A percentile compares a stretch with the other conserved stretches of the same genome.
Conservation (phyloP, 2,888 invertebrate species). For the Hydropsyche betteni region DNA sequence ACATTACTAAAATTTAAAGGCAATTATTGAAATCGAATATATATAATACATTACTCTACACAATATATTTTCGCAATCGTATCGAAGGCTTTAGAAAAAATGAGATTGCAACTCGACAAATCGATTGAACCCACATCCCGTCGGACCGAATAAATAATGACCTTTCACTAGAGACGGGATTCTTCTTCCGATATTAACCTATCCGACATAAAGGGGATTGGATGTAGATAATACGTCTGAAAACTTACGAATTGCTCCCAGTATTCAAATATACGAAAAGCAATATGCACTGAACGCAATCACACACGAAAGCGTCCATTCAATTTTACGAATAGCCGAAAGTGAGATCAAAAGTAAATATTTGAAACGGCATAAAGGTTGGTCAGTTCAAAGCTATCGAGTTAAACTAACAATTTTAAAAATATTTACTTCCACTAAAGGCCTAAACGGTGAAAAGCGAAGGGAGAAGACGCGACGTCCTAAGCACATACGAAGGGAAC, state of each 20-base stretch:
- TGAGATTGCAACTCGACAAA: not conserved
- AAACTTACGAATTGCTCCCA: not conserved
- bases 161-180: constrained; percentile 47
- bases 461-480: constrained; percentile 23
- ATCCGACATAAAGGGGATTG: not conserved
- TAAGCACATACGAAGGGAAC: constrained; percentile 25
- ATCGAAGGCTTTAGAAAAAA: too few species aligned
- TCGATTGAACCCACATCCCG: constrained; percentile 27
- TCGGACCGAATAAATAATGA: constrained; percentile 43
- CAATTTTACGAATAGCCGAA: not conserved
- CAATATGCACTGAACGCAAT: not conserved
- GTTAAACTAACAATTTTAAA: constrained; percentile 36
- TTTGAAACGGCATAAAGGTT: constrained; percentile 44
- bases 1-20: too few species aligned
- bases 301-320: not conserved
- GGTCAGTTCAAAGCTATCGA: constrained; percentile 29
- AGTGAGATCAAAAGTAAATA: constrained; percentile 43
- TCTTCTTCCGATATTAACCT: constrained; percentile 39
- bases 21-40: too few species aligned
- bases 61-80: too few species aligned
- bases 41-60: too few species aligned
- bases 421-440: constrained; percentile 33
- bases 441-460: not conserved
- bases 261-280: not conserved
- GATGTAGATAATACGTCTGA: not conserved